Evolutionary conservation across 1,140 invertebrate species (phyloP), one percentile per base, ranked within the genome.

Genomic region (Drosophila ercepeae): DNA sequence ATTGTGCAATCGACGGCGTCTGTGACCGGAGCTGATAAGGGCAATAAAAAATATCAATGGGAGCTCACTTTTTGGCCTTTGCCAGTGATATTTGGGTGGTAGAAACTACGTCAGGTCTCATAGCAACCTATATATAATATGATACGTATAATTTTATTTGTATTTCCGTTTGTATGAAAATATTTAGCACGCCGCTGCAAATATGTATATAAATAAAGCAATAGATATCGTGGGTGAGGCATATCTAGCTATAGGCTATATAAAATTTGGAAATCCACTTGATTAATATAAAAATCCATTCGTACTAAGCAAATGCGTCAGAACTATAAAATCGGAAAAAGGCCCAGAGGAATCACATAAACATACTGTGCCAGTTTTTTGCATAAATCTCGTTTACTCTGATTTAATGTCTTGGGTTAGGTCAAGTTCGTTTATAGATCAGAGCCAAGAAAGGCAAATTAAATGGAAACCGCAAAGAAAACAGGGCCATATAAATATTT

Each of bases 171-270:
- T 45, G 53, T 34, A 29, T 36, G 44, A 50, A 58, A 46, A 68
- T 78, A 72, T 73, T 69, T 78, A 57, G 63, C 63, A 63, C 29
- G 59, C 71, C 74, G 59, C 54, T 54, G 46, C 39, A 58, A 65
- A 58, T 29, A 52, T 44, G 51, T 50, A 70, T 53, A 49, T 64
- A 70, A 32, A 21, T 2, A 1, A 8, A 59, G 29, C 29, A 4
- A 7, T 32, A 32, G 25, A 41, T 19, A 63, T 9, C 41, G 25
- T n/a, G 46, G 61, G 25, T 25, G 34, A 49, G 46, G 46, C 46
- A 49, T 42, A 29, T n/a, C 13, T 13, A 21, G 18, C 14, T 23
- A 45, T 45, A 13, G 1, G 4, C 25, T 25, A 16, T 34, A 25
- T 50, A 34, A 16, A 41, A 39, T 50, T 67, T 55, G 42, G 52